These are phyloP conservation scores for Lophotis ruficrista DNA, from an alignment of 2,113 vertebrate genomes.

Conservation along the genomic window DNA sequence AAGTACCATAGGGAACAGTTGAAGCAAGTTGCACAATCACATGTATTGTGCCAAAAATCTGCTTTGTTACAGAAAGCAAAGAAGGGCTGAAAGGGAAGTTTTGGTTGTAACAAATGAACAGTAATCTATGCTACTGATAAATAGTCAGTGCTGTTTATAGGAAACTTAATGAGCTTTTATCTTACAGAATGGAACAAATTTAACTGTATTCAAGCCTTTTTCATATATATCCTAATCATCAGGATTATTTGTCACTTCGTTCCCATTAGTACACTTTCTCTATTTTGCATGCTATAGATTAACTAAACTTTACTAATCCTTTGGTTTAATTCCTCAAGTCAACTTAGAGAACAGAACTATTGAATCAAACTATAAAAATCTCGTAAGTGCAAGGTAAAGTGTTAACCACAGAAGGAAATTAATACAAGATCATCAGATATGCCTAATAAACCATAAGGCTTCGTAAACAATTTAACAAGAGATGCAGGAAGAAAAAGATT, in stretches of 20 bases:
- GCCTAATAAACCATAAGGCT: conserved; percentile 43
- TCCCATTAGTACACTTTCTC: conserved; percentile 60
- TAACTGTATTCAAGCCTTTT: conserved; percentile 33
- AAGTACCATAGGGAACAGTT: not conserved
- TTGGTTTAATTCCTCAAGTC: conserved; percentile 65
- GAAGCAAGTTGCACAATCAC: not conserved
- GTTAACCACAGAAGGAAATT: conserved; percentile 23
- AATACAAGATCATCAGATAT: conserved; percentile 59
- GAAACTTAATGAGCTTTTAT: conserved; percentile 38
- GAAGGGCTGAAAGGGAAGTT: not conserved
- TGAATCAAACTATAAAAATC: conserved; percentile 71
- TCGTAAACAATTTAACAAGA: not conserved
- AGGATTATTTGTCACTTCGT: conserved; percentile 49
- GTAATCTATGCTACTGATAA: conserved; percentile 9
- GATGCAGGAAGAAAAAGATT: not conserved
- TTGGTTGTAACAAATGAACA: not conserved
- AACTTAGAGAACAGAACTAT: conserved; percentile 63
- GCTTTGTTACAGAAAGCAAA: not conserved
- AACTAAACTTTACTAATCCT: conserved; percentile 73
- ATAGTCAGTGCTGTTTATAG: not conserved
- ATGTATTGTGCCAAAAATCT: not conserved
- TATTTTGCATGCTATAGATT: conserved; percentile 54
- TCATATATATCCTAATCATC: conserved; percentile 12
- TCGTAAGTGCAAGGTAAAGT: conserved; percentile 59
- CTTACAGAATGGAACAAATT: conserved; percentile 10